Conservation (phyloP, 2,113 vertebrate species). For the Antigone vipio region DNA sequence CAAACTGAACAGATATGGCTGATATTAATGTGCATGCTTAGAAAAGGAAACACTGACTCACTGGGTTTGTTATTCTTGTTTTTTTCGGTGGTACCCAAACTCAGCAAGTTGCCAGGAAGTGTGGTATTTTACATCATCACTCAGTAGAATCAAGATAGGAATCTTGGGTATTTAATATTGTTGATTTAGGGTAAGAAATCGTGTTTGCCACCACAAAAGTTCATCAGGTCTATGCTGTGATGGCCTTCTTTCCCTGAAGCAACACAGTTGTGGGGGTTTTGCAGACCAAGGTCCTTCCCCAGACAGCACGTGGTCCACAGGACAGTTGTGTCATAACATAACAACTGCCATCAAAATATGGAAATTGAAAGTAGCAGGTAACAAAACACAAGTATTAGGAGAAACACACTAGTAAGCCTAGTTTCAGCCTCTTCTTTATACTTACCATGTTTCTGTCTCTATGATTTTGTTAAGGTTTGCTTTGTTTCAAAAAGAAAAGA, state of each 20-base stretch:
- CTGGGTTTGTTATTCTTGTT: background rate
- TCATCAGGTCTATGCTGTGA: background rate
- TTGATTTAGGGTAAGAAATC: background rate
- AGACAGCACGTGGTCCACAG: fast-evolving
- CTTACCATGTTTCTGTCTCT: background rate
- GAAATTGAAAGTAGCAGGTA: background rate
- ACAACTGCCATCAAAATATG: background rate
- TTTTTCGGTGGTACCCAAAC: background rate
- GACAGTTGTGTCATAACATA: background rate
- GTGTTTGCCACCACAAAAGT: background rate
- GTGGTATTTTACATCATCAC: background rate
- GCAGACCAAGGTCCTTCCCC: background rate
- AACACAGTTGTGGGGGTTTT: background rate
- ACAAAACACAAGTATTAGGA: background rate
- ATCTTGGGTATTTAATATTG: background rate
- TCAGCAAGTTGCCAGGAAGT: background rate
- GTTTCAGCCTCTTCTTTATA: background rate
- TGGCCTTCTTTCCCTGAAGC: background rate
- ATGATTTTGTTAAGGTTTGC: background rate
- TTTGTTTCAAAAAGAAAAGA: background rate
- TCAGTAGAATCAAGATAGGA: background rate
- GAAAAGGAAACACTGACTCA: background rate
- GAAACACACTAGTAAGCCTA: background rate
- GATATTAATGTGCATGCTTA: fast-evolving
- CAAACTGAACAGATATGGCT: background rate